Evolutionary conservation across 2,888 invertebrate genomes (phyloP).

Genomic region (Aspidiotus destructor): DNA sequence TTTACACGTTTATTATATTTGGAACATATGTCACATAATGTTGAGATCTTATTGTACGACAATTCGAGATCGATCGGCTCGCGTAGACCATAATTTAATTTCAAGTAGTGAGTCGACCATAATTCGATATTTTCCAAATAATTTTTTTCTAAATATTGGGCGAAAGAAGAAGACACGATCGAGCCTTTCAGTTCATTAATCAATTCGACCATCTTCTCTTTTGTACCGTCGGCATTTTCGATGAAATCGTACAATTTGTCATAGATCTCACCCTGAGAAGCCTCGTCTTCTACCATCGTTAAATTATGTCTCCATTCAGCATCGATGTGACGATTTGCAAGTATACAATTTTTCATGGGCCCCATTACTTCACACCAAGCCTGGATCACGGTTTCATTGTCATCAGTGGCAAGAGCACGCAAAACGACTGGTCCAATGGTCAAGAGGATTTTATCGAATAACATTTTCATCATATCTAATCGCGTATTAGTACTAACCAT

Average conservation of each 20-base stretch:
- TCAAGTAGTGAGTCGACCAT: conserved; percentile 25
- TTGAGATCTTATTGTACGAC: conserved; percentile 23
- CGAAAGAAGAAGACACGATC: conserved; percentile 7
- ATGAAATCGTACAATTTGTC: conserved; percentile 35
- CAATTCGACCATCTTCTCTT: neutral
- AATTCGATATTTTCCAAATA: conserved; percentile 8
- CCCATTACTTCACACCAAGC: conserved; percentile 35
- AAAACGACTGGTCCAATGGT: conserved; percentile 34
- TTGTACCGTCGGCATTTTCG: conserved; percentile 19
- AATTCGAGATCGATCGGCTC: conserved; percentile 27
- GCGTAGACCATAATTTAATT: neutral
- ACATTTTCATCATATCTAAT: conserved; percentile 29
- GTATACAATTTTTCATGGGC: conserved; percentile 33
- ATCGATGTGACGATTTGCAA: conserved; percentile 35
- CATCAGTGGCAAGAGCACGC: conserved; percentile 36
- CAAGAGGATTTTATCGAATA: conserved; percentile 33
- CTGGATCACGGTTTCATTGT: conserved; percentile 33
- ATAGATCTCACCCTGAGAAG: conserved; percentile 35
- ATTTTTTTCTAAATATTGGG: conserved; percentile 14
- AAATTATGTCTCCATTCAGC: conserved; percentile 35
- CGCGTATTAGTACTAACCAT: conserved; percentile 34
- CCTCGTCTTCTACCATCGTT: conserved; percentile 35
- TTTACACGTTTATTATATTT: conserved; percentile 18
- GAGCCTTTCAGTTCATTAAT: conserved; percentile 6
- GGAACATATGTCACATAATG: conserved; percentile 9